Conservation (phyloP, 1,140 invertebrate genomes). For the Pachypsylla venusta region DNA sequence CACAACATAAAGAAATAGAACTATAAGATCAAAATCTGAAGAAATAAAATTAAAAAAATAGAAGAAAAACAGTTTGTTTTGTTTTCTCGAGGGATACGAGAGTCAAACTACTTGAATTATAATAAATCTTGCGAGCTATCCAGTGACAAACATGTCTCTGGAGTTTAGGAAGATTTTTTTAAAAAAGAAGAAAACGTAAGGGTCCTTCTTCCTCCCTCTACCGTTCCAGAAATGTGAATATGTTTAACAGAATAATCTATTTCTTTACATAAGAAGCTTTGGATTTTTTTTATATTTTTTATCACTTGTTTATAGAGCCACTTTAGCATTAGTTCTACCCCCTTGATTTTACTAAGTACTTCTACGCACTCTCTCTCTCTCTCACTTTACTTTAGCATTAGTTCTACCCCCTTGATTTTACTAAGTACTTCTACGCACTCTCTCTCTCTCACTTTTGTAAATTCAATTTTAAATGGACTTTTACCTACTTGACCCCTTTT, state of each 20-base stretch:
- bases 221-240: too few species aligned
- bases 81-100: background rate
- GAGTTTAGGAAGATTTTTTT: too few species aligned
- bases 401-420: too few species aligned
- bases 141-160: conserved; percentile 2
- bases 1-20: background rate
- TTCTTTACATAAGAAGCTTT: conserved; percentile 1
- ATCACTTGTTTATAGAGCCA: conserved; percentile 3
- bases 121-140: too few species aligned
- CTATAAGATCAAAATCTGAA: background rate
- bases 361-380: background rate
- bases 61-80: conserved; percentile 1
- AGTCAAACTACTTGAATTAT: background rate
- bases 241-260: conserved; percentile 2
- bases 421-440: background rate
- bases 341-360: background rate
- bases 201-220: too few species aligned
- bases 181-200: too few species aligned
- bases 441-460: background rate
- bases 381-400: too few species aligned
- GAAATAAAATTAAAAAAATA: background rate
- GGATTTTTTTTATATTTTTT: conserved; percentile 1
- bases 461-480: conserved; percentile 9
- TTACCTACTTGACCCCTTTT: conserved; percentile 7
- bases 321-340: background rate